Conservation (phyloP, 1,140 invertebrate genomes). For the Listronotus bonariensis region DNA sequence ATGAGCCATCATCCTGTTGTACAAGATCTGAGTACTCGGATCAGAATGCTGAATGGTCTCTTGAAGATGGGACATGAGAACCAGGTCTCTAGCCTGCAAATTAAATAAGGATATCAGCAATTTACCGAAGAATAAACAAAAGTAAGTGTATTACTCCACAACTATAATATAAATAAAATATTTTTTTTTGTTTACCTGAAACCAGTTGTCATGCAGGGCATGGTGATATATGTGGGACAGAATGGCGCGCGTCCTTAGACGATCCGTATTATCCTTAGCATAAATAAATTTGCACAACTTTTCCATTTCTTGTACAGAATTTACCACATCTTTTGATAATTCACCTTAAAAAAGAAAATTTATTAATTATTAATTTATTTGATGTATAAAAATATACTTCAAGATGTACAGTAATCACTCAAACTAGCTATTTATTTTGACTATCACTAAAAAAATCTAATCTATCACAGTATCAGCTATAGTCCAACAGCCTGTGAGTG, state of each 20-base stretch:
- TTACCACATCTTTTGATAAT: slow-evolving; percentile 60
- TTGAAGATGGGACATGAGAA: slow-evolving; percentile 98
- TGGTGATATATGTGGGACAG: slow-evolving; percentile 98
- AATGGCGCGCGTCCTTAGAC: slow-evolving; percentile 94
- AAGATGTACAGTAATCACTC: no score
- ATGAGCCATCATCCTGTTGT: slow-evolving; percentile 99
- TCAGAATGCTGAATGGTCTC: slow-evolving; percentile 97
- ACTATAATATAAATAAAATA: no score
- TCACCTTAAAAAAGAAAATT: slow-evolving; percentile 24
- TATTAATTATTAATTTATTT: no score
- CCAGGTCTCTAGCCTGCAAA: slow-evolving; percentile 81
- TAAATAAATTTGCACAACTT: slow-evolving; percentile 96
- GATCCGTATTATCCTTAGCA: slow-evolving; percentile 90
- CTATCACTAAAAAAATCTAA: no score
- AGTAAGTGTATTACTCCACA: no score
- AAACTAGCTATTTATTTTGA: no score
- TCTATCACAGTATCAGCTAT: no score
- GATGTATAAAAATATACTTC: no score
- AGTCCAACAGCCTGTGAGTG: no score
- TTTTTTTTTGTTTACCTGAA: slow-evolving; percentile 61
- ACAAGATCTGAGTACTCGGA: slow-evolving; percentile 96
- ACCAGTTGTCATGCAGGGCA: slow-evolving; percentile 98
- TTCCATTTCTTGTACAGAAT: slow-evolving; percentile 89
- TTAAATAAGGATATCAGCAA: background rate
- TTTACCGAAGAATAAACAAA: no score